These are phyloP conservation scores for Anthoscopus minutus DNA, from an alignment of 2,113 vertebrate species.

Conservation along the genomic window DNA sequence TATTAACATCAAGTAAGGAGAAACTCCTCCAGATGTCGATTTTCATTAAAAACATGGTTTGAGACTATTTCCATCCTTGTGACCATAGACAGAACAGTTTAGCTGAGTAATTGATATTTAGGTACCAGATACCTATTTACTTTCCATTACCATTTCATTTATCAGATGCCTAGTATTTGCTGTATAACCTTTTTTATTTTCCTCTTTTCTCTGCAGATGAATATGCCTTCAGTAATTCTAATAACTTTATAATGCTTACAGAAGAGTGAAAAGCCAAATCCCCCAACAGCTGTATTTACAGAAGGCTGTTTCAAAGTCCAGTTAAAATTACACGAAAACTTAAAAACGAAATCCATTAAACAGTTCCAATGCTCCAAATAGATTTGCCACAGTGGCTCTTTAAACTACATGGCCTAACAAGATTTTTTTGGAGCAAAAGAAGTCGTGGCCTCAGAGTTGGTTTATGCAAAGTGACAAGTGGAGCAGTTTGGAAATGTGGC, in stretches of 20 bases:
- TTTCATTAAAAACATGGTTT: background rate
- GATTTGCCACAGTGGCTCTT: constrained; percentile 50
- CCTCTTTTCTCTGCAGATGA: background rate
- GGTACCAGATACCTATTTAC: background rate
- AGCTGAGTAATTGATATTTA: background rate
- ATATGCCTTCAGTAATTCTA: background rate
- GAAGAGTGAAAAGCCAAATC: background rate
- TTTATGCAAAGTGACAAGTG: constrained; percentile 68
- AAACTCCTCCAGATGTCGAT: background rate
- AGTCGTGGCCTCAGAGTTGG: constrained; percentile 33
- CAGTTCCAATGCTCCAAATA: constrained; percentile 16
- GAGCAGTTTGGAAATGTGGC: constrained; percentile 24
- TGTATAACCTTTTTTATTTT: background rate
- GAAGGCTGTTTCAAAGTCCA: background rate
- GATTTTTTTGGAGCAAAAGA: constrained; percentile 33
- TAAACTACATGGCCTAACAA: constrained; percentile 18
- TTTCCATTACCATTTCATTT: background rate
- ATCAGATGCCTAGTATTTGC: background rate
- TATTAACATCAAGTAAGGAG: background rate
- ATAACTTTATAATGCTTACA: background rate
- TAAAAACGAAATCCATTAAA: background rate
- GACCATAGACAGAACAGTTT: background rate
- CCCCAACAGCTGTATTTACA: background rate
- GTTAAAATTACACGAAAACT: constrained; percentile 35
- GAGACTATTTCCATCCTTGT: background rate